Evolutionary conservation across 2,888 invertebrate species (phyloP).

Genomic region (Hemaris fuciformis): DNA sequence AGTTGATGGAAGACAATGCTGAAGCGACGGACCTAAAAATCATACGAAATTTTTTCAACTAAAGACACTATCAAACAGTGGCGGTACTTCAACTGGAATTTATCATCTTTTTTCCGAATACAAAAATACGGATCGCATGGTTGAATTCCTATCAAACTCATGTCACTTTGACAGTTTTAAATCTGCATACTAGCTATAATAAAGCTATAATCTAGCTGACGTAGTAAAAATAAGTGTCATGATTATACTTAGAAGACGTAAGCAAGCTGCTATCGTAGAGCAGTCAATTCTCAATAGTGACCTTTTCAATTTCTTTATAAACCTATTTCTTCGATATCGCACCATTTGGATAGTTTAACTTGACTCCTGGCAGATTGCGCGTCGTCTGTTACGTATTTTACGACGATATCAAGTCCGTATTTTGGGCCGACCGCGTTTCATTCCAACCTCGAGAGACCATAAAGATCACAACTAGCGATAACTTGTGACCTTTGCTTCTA

Average conservation of each 20-base stretch:
- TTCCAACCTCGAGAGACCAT: constrained; percentile 16
- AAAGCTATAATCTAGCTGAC: too few species aligned
- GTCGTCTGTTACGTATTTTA: constrained; percentile 15
- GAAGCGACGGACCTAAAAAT: too few species aligned
- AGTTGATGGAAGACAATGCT: too few species aligned
- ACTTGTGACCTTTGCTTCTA: constrained; percentile 12
- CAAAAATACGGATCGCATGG: too few species aligned
- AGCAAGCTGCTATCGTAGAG: neutral
- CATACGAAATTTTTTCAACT: too few species aligned
- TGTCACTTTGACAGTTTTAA: too few species aligned
- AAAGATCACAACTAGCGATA: constrained; percentile 18
- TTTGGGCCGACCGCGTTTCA: constrained; percentile 14
- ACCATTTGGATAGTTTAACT: constrained; percentile 7
- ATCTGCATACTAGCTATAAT: too few species aligned
- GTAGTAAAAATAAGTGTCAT: neutral
- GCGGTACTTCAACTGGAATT: too few species aligned
- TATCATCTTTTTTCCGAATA: too few species aligned
- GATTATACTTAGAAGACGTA: neutral
- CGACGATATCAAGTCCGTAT: constrained; percentile 14
- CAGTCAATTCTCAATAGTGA: neutral
- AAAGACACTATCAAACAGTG: too few species aligned
- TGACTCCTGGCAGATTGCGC: constrained; percentile 12
- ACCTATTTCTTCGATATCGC: neutral
- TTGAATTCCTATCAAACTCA: too few species aligned
- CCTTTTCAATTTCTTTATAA: constrained; percentile 4